phyloP scores from a whole-genome alignment of 2,113 vertebrate genomes.

The Odontophorus gujanensis region DNA sequence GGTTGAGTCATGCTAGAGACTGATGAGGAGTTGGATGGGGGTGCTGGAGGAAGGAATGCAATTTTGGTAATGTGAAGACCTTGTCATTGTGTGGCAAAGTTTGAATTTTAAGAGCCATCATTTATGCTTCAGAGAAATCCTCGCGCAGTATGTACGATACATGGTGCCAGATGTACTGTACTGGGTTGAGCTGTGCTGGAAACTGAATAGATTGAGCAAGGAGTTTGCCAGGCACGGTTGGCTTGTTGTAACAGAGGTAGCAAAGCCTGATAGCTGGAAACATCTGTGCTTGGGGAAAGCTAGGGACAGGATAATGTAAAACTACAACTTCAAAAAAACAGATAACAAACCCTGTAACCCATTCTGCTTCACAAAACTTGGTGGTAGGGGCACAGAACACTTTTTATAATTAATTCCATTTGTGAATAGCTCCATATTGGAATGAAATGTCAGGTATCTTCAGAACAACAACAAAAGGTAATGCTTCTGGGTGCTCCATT shows the following conservation, averaged over 20 bases:
- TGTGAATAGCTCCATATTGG: neutral
- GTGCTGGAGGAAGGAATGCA: conserved; percentile 25
- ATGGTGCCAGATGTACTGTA: neutral
- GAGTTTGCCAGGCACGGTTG: neutral
- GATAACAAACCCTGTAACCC: neutral
- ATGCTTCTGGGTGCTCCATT: neutral
- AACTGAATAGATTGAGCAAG: neutral
- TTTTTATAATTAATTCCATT: neutral
- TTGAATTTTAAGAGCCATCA: conserved; percentile 43
- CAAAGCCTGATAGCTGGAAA: neutral
- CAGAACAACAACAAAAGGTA: neutral
- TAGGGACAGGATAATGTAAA: neutral
- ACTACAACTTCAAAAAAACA: neutral
- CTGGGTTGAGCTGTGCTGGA: neutral
- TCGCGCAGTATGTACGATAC: neutral
- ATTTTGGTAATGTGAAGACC: conserved; percentile 54
- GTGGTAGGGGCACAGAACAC: neutral
- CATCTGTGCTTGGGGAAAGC: neutral
- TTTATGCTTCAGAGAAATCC: neutral
- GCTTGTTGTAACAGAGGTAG: neutral
- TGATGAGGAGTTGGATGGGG: conserved; percentile 37
- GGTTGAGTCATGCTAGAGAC: conserved; percentile 51
- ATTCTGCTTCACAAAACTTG: neutral
- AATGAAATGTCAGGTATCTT: neutral
- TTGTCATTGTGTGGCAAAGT: conserved; percentile 54